Evolutionary conservation across 1,140 invertebrate species (phyloP).

Genomic region (Hyposmocoma kahamanoa): DNA sequence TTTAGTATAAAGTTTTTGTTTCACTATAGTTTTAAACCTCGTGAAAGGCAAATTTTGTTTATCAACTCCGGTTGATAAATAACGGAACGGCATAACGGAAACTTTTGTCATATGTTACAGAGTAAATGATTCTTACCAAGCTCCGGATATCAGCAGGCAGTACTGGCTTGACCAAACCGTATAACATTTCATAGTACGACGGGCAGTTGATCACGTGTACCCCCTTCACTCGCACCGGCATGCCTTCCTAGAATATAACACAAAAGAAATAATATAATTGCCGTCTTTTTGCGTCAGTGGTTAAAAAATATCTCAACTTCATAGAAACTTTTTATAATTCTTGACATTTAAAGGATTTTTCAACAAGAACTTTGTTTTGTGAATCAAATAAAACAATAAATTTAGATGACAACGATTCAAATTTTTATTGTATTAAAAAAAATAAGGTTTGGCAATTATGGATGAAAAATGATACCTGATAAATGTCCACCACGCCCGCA

Average conservation of each 20-base stretch:
- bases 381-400: too few relatives aligned
- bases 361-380: too few relatives aligned
- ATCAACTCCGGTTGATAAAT: neutral
- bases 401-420: too few relatives aligned
- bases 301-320: too few relatives aligned
- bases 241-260: conserved; percentile 80
- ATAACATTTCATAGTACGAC: conserved; percentile 76
- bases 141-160: conserved; percentile 75
- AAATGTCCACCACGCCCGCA: too few relatives aligned
- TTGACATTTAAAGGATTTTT: too few relatives aligned
- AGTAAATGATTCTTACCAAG: conserved; percentile 38
- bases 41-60: neutral
- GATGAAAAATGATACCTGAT: too few relatives aligned
- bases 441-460: too few relatives aligned
- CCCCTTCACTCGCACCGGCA: conserved; percentile 81
- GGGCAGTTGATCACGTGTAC: conserved; percentile 81
- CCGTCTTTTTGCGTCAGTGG: too few relatives aligned
- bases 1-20: neutral
- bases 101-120: neutral
- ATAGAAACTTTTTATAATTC: too few relatives aligned
- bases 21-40: neutral
- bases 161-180: conserved; percentile 77
- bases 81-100: neutral
- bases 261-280: too few relatives aligned
- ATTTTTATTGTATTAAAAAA: too few relatives aligned